Percentiles rank a stretch among this genome's conserved stretches.
These are phyloP conservation scores for Sanderia malayensis DNA, from an alignment of 30 jellyfish, hydroid and myxozoan species.

Conservation along the genomic window DNA sequence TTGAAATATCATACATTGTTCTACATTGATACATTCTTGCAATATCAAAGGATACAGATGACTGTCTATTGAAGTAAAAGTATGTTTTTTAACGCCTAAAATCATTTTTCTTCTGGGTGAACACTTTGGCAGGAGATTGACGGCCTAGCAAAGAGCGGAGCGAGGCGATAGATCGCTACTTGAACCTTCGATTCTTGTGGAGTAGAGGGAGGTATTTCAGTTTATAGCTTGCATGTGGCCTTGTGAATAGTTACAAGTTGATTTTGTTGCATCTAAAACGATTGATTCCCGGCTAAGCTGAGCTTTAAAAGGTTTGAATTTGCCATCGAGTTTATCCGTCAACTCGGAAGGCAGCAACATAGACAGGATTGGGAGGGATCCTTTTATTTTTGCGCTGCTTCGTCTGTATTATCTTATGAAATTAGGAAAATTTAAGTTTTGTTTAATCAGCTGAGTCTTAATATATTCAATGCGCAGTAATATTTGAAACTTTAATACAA, in stretches of 20 bases:
- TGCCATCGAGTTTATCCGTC: background rate
- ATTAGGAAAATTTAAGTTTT: background rate
- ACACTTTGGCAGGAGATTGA: constrained; percentile 74
- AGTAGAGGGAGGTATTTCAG: constrained; percentile 47
- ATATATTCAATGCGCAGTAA: too few species aligned
- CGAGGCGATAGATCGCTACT: constrained; percentile 74
- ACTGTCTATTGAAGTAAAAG: background rate
- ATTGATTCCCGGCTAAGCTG: background rate
- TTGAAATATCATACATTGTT: constrained; percentile 18
- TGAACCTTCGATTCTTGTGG: constrained; percentile 29
- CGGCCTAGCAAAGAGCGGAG: constrained; percentile 75
- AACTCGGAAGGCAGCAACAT: background rate
- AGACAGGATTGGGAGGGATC: background rate
- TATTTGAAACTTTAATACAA: too few species aligned
- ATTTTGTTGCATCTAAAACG: background rate
- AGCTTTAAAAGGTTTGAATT: background rate
- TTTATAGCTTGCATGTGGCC: background rate
- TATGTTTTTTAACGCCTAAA: constrained; percentile 37
- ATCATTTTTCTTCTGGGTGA: constrained; percentile 35
- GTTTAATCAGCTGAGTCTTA: background rate
- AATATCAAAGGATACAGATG: constrained; percentile 13
- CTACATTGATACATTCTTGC: constrained; percentile 30
- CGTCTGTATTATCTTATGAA: background rate
- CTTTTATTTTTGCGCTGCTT: background rate
- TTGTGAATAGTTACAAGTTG: background rate